Percentiles rank a stretch among this genome's conserved stretches.
Evolutionary conservation across 2,797 vertebrate genomes (phyloP).

Genomic region (Aldrovandia affinis): DNA sequence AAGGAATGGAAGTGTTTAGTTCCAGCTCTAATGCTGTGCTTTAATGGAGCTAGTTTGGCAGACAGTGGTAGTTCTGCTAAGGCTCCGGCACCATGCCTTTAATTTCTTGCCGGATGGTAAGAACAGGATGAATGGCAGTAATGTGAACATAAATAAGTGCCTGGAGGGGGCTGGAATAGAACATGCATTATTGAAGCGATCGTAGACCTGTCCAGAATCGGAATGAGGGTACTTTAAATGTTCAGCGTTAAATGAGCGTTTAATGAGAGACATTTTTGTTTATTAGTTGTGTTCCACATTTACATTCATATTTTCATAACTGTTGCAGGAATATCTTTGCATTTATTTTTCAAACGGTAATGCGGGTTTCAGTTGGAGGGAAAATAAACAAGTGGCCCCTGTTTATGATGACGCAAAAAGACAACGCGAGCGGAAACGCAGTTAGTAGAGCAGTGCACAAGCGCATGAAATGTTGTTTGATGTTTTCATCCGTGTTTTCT

Average conservation of each 20-base stretch:
- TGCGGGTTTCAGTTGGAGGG: no score
- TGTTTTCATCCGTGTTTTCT: no score
- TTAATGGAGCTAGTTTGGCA: slow-evolving; percentile 4
- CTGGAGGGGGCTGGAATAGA: background rate
- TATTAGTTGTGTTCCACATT: no score
- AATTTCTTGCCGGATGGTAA: background rate
- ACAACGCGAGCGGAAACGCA: no score
- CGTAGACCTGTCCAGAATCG: background rate
- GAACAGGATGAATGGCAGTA: background rate
- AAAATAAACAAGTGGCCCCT: no score
- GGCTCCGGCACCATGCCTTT: background rate
- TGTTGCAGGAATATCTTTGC: background rate
- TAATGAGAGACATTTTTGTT: background rate
- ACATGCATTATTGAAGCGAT: slow-evolving; percentile 1
- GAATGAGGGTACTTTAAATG: background rate
- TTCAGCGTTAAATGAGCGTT: background rate
- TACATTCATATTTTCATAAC: background rate
- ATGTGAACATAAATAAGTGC: background rate
- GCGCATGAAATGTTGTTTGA: no score
- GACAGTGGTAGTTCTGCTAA: background rate
- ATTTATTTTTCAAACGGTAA: no score
- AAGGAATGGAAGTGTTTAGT: background rate
- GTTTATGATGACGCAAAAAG: no score
- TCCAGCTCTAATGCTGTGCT: slow-evolving; percentile 19
- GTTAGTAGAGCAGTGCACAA: no score